phyloP scores from a whole-genome alignment of 2,888 invertebrate genomes.

The Protodeltote pygarga region DNA sequence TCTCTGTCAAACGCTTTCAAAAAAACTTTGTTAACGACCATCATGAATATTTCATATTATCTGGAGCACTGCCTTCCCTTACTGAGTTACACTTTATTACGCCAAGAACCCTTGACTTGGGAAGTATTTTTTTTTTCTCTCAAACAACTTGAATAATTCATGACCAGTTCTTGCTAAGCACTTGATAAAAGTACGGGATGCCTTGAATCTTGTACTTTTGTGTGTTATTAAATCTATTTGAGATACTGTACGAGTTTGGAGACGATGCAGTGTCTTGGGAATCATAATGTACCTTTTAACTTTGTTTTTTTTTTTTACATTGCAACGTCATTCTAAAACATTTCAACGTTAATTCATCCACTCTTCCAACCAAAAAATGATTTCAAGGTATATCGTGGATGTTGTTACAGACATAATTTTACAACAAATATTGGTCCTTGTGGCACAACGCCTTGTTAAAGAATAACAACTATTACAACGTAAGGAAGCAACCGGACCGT shows the following conservation, averaged over 20 bases:
- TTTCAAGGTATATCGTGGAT: no score
- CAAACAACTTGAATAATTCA: conserved; percentile 59
- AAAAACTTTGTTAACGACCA: conserved; percentile 55
- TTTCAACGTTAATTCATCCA: no score
- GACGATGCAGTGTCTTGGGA: no score
- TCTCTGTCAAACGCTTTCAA: conserved; percentile 44
- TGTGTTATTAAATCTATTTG: conserved; percentile 49
- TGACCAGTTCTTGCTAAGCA: conserved; percentile 47
- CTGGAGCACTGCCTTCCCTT: conserved; percentile 43
- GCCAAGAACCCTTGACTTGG: conserved; percentile 56
- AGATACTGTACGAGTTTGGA: conserved; percentile 28
- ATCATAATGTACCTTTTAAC: no score
- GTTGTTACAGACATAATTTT: no score
- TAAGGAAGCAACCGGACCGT: no score
- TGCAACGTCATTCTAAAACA: no score
- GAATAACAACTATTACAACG: no score
- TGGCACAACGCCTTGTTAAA: no score
- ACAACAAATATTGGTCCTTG: no score
- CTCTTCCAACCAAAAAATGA: no score
- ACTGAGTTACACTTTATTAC: conserved; percentile 50
- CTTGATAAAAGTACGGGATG: conserved; percentile 47
- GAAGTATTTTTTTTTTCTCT: conserved; percentile 55
- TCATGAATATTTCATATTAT: conserved; percentile 59
- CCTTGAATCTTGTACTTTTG: conserved; percentile 40
- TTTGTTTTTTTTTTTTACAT: no score